Evolutionary conservation across 2,888 invertebrate species (phyloP).

Genomic region (Meta bourneti): DNA sequence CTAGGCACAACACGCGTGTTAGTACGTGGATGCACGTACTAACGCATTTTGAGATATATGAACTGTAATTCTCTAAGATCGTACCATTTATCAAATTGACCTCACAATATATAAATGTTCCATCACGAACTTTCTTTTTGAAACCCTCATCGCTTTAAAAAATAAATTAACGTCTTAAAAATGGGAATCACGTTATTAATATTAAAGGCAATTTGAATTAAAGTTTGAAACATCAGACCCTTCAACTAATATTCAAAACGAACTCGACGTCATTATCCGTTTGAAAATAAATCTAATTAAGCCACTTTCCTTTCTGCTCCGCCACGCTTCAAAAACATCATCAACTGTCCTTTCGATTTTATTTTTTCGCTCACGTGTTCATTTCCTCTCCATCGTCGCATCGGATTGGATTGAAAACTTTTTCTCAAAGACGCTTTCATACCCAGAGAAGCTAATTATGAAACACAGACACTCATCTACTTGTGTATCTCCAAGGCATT

Average conservation of each 20-base stretch:
- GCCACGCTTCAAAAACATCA: constrained; percentile 16
- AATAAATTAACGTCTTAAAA: not conserved
- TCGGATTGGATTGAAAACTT: not conserved
- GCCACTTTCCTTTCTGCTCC: constrained; percentile 3
- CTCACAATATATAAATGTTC: no score
- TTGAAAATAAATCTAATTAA: constrained; percentile 39
- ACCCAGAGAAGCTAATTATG: constrained; percentile 44
- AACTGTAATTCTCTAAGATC: no score
- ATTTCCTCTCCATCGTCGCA: not conserved
- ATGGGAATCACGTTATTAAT: constrained; percentile 22
- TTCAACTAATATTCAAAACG: constrained; percentile 4
- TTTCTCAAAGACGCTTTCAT: constrained; percentile 37
- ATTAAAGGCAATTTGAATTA: constrained; percentile 38
- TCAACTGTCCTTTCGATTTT: constrained; percentile 1
- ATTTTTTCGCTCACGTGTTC: not conserved
- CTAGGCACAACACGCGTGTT: no score
- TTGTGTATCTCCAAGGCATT: constrained; percentile 58
- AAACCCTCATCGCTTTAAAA: not conserved
- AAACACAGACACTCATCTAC: constrained; percentile 24
- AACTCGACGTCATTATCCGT: not conserved
- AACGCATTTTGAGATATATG: no score
- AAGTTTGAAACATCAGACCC: not conserved
- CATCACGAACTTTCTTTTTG: constrained; percentile 4
- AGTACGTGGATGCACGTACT: no score
- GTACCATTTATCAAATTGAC: no score